Conservation (phyloP, 92 coral and sea anemone genomes). For the Chrysogorgia sp. region DNA sequence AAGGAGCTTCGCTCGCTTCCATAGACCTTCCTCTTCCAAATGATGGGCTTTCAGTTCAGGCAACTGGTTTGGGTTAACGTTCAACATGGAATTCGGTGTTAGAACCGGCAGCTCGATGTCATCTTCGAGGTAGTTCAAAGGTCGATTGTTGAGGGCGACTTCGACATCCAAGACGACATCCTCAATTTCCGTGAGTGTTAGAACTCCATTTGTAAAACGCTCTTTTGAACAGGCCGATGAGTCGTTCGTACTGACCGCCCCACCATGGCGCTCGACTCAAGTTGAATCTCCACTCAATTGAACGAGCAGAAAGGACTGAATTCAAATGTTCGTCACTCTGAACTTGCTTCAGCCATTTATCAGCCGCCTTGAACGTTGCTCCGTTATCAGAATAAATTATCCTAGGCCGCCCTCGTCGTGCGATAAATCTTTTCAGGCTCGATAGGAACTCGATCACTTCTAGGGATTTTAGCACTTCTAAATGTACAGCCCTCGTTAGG, state of each 20-base stretch:
- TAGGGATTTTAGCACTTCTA: slow-evolving; percentile 13
- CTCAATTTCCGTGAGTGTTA: slow-evolving; percentile 32
- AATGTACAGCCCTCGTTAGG: slow-evolving; percentile 28
- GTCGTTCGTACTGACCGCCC: slow-evolving; percentile 46
- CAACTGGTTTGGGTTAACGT: slow-evolving; percentile 26
- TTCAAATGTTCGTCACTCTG: slow-evolving; percentile 9
- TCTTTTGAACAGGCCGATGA: slow-evolving; percentile 50
- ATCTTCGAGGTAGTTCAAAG: slow-evolving; percentile 25
- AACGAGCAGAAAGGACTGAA: neutral
- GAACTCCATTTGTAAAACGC: no score
- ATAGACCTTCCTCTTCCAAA: slow-evolving; percentile 9
- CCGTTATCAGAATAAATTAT: slow-evolving; percentile 43
- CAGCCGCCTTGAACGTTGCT: slow-evolving; percentile 36
- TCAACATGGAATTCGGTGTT: slow-evolving; percentile 46
- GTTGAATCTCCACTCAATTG: slow-evolving; percentile 42
- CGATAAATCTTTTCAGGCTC: slow-evolving; percentile 30
- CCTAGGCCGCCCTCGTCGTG: slow-evolving; percentile 15
- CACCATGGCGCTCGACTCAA: slow-evolving; percentile 38
- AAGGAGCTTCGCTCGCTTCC: slow-evolving; percentile 38
- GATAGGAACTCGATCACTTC: slow-evolving; percentile 1
- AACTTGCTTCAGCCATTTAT: slow-evolving; percentile 34
- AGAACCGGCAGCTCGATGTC: no score
- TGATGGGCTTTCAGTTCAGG: slow-evolving; percentile 2
- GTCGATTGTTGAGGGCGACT: slow-evolving; percentile 32
- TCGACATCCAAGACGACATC: slow-evolving; percentile 41